Evolutionary conservation across 2,797 vertebrate species (phyloP).

Genomic region (Pachyuromys duprasi): DNA sequence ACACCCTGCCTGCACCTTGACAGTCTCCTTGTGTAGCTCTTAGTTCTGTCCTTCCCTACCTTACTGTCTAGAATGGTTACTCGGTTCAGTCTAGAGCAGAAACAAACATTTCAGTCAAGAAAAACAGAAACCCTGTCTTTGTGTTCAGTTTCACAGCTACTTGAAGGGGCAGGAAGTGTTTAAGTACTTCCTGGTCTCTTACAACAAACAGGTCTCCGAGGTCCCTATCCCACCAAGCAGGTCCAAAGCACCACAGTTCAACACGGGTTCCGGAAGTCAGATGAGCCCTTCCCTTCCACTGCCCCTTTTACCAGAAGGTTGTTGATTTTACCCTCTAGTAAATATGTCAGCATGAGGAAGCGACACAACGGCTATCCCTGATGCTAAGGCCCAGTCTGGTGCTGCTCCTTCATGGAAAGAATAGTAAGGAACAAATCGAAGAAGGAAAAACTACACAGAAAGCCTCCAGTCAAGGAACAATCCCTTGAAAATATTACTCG

Average conservation of each 20-base stretch:
- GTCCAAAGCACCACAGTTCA: conserved; percentile 20
- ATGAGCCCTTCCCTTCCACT: conserved; percentile 75
- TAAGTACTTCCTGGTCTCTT: conserved; percentile 15
- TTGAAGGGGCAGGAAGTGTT: neutral
- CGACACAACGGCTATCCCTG: conserved; percentile 66
- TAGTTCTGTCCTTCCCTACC: neutral
- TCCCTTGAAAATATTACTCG: conserved; percentile 2
- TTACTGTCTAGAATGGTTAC: neutral
- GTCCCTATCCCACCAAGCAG: neutral
- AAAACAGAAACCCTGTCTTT: neutral
- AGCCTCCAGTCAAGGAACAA: conserved; percentile 20
- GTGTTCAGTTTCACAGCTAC: conserved; percentile 3
- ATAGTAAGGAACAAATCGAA: neutral
- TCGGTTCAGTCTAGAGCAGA: neutral
- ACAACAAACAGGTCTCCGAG: neutral
- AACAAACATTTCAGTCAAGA: conserved; percentile 13
- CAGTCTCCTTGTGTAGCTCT: neutral
- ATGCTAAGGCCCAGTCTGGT: conserved; percentile 38
- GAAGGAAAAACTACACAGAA: neutral
- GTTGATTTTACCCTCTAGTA: conserved; percentile 67
- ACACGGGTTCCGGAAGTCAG: conserved; percentile 68
- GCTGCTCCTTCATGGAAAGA: conserved; percentile 46
- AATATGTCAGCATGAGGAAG: conserved; percentile 77
- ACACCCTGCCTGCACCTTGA: neutral
- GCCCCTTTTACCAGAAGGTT: conserved; percentile 77